Conservation (phyloP, 2,888 invertebrate genomes). For the Dynastes grantii region DNA sequence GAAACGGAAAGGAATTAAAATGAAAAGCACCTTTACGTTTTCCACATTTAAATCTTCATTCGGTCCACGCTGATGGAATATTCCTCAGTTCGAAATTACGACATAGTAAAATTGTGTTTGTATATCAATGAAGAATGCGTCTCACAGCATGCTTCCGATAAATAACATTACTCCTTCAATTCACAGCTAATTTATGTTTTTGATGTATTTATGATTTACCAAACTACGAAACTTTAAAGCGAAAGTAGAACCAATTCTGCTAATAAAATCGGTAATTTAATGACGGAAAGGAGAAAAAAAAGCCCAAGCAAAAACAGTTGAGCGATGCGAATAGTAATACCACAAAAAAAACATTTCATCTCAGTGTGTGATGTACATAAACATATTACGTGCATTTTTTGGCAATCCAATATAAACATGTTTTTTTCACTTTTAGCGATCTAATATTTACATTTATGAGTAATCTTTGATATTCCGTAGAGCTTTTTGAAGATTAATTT, state of each 20-base stretch:
- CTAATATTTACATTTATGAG: neutral
- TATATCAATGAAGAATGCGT: slow-evolving; percentile 37
- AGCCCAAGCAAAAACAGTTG: neutral
- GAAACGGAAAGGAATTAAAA: slow-evolving; percentile 23
- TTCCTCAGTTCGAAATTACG: slow-evolving; percentile 23
- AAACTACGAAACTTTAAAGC: slow-evolving; percentile 10
- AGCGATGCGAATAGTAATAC: neutral
- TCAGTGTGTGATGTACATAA: neutral
- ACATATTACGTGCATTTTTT: neutral
- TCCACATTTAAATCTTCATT: neutral
- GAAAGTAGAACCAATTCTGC: slow-evolving; percentile 2
- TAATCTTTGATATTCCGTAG: neutral
- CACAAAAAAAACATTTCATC: neutral
- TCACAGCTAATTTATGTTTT: slow-evolving; percentile 14
- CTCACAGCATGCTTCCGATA: slow-evolving; percentile 34
- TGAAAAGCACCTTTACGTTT: slow-evolving; percentile 15
- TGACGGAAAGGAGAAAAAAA: neutral
- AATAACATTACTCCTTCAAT: slow-evolving; percentile 35
- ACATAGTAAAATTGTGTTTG: slow-evolving; percentile 42
- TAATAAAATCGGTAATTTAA: slow-evolving; percentile 8
- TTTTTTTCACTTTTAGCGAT: neutral
- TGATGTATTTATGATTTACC: slow-evolving; percentile 39
- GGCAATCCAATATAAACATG: neutral
- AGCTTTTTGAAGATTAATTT: neutral
- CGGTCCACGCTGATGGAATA: slow-evolving; percentile 9